Evolutionary conservation across 2,888 invertebrate genomes (phyloP).

Genomic region (Oeneis ivallda): DNA sequence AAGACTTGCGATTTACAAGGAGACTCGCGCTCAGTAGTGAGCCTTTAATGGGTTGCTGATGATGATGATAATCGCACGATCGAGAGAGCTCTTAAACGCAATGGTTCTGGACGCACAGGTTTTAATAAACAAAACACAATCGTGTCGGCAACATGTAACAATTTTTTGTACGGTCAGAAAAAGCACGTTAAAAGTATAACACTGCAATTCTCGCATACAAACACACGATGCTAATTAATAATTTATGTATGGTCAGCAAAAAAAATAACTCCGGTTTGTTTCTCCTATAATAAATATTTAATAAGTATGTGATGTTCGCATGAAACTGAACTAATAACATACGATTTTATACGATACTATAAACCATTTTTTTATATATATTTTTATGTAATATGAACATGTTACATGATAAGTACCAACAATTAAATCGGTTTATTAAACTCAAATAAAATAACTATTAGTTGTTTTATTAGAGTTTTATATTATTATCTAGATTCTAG

Average conservation of each 20-base stretch:
- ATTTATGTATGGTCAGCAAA: constrained; percentile 10
- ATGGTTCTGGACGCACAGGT: too few relatives aligned
- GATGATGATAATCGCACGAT: too few relatives aligned
- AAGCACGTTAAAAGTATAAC: background rate
- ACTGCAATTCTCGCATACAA: background rate
- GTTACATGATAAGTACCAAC: background rate
- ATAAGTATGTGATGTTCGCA: background rate
- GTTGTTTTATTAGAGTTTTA: background rate
- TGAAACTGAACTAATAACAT: constrained; percentile 4
- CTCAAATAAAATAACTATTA: too few relatives aligned
- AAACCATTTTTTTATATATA: background rate
- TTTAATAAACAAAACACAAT: background rate
- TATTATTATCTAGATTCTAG: background rate
- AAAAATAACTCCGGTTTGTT: constrained; percentile 3
- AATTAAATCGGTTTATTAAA: background rate
- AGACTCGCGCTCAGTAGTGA: too few relatives aligned
- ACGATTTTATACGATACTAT: background rate
- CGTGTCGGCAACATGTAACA: background rate
- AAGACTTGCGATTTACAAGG: too few relatives aligned
- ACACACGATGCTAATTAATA: constrained; percentile 2
- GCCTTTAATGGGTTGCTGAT: too few relatives aligned
- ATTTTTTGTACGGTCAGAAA: constrained; percentile 4
- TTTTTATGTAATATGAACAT: background rate
- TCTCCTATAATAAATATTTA: constrained; percentile 5
- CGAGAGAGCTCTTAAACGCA: too few relatives aligned